Percentiles rank a stretch among this genome's conserved stretches.
Conservation (phyloP, 37 sponge, comb jelly and placozoan species). For the Geodia barretti region DNA sequence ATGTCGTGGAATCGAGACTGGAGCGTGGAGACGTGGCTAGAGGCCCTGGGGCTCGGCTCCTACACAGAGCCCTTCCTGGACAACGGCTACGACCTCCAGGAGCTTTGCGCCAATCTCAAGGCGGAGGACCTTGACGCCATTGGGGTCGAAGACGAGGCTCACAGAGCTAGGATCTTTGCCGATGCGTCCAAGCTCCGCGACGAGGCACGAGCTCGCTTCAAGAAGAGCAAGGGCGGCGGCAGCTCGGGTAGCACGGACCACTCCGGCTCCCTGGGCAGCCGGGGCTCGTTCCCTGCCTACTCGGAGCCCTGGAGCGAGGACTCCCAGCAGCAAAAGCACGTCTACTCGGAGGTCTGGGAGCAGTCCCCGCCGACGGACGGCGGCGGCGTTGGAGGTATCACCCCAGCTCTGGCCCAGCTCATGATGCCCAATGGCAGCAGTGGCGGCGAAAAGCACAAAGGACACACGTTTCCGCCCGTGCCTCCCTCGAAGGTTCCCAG, state of each 20-base stretch:
- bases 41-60: slow-evolving; percentile 40
- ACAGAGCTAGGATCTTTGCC: slow-evolving; percentile 40
- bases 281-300: background rate
- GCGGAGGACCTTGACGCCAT: slow-evolving; percentile 78
- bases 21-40: slow-evolving; percentile 72
- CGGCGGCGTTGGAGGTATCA: background rate
- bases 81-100: slow-evolving; percentile 75
- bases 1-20: slow-evolving; percentile 18
- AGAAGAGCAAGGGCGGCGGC: background rate
- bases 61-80: slow-evolving; percentile 70
- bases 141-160: slow-evolving; percentile 37
- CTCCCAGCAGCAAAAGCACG: background rate
- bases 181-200: slow-evolving; percentile 19
- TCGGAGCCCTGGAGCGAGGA: slow-evolving; percentile 19
- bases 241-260: background rate
- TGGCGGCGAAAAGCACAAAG: background rate
- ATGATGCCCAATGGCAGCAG: background rate
- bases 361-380: background rate
- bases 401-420: background rate
- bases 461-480: background rate
- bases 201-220: background rate
- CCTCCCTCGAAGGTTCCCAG: slow-evolving; percentile 6
- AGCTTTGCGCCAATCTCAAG: slow-evolving; percentile 48
- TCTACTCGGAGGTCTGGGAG: background rate
- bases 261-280: background rate